These are phyloP conservation scores for Leptopterna dolabrata DNA, from an alignment of 2,888 invertebrate genomes.

Conservation along the genomic window DNA sequence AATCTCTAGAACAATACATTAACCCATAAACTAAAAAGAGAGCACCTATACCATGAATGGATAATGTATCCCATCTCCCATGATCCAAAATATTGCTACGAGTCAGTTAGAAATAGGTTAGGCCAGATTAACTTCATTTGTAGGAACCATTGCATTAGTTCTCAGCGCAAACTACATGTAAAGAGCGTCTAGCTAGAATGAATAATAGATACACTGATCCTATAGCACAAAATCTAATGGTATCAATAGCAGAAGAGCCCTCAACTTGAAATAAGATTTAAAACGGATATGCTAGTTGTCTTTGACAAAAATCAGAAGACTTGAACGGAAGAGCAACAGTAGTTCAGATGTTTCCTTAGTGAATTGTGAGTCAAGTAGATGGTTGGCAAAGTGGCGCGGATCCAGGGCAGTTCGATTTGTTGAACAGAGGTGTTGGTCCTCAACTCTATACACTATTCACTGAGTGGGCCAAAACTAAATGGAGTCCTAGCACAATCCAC, in stretches of 20 bases:
- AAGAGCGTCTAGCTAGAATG: background rate
- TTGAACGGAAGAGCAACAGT: background rate
- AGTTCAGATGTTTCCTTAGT: background rate
- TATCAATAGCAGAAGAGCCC: constrained; percentile 3
- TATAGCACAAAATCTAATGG: background rate
- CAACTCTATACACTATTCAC: too few species aligned
- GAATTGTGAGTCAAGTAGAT: background rate
- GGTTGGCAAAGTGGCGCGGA: too few species aligned
- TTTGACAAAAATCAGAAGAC: background rate
- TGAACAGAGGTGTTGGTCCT: too few species aligned
- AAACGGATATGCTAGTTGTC: background rate
- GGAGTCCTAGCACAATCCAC: too few species aligned
- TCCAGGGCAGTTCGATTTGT: too few species aligned
- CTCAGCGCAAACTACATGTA: background rate
- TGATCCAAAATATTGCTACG: background rate
- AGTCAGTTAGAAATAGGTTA: background rate
- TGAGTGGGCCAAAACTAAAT: too few species aligned
- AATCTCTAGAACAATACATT: background rate
- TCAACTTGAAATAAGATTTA: background rate
- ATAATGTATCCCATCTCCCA: background rate
- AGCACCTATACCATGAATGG: constrained; percentile 7
- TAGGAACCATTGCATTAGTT: background rate
- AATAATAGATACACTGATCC: background rate
- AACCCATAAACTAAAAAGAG: background rate
- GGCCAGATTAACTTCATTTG: background rate